These are phyloP conservation scores for Poeciliopsis retropinna DNA, from an alignment of 2,113 vertebrate species.

Conservation along the genomic window DNA sequence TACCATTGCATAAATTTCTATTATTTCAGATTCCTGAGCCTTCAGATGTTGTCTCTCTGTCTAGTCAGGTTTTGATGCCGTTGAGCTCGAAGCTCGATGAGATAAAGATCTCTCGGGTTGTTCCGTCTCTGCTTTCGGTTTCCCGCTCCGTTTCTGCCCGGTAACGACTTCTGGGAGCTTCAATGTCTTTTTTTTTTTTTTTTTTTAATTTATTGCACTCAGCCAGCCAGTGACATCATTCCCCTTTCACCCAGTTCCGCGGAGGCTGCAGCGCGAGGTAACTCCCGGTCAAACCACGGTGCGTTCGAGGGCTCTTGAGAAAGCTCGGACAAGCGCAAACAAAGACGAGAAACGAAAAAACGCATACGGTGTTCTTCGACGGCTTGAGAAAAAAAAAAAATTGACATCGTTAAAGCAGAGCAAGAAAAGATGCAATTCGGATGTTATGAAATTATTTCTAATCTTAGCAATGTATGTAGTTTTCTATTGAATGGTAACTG, in stretches of 20 bases:
- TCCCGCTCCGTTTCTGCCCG: conserved; percentile 7
- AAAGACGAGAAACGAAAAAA: neutral
- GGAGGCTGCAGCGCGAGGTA: conserved; percentile 73
- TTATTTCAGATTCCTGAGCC: too few species aligned
- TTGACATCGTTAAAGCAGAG: neutral
- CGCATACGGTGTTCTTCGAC: neutral
- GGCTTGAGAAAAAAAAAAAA: neutral
- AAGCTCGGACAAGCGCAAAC: neutral
- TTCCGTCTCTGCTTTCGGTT: neutral
- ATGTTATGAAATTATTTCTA: neutral
- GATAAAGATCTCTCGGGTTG: neutral
- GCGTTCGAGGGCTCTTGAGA: conserved; percentile 34
- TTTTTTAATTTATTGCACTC: conserved; percentile 22
- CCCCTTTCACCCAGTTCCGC: conserved; percentile 82
- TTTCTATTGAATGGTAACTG: neutral
- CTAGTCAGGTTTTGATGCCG: neutral
- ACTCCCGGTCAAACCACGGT: conserved; percentile 74
- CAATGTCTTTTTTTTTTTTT: neutral
- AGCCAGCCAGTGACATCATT: conserved; percentile 75
- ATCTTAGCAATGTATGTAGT: neutral
- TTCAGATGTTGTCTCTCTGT: too few species aligned
- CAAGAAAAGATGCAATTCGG: neutral
- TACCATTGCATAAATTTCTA: too few species aligned
- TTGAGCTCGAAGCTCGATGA: too few species aligned
- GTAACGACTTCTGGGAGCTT: conserved; percentile 31